These are phyloP conservation scores for Macrosoma leucophasiata DNA, from an alignment of 2,888 invertebrate species.

Conservation along the genomic window DNA sequence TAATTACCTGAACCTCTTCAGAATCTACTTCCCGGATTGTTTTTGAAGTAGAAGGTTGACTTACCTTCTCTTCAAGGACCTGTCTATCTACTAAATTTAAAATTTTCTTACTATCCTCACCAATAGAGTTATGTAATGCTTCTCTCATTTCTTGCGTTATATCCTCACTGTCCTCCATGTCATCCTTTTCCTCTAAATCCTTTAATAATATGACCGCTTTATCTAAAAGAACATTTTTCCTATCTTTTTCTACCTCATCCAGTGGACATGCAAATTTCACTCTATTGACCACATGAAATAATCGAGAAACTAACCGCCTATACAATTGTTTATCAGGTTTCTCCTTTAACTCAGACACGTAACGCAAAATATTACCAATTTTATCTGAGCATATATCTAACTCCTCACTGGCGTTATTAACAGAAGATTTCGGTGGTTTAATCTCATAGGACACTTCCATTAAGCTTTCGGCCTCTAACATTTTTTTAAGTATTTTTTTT, in stretches of 20 bases:
- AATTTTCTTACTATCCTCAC: conserved; percentile 5
- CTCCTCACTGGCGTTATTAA: background rate
- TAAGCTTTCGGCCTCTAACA: conserved; percentile 2
- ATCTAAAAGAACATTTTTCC: conserved; percentile 3
- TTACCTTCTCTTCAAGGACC: background rate
- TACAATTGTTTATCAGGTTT: conserved; percentile 7
- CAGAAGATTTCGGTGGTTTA: conserved; percentile 5
- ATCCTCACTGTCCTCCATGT: conserved; percentile 3
- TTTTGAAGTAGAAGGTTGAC: conserved; percentile 1
- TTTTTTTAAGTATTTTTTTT: conserved; percentile 8
- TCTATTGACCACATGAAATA: conserved; percentile 7
- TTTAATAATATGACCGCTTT: conserved; percentile 6
- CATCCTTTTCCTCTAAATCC: conserved; percentile 6
- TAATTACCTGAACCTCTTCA: background rate
- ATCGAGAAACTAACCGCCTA: conserved; percentile 6
- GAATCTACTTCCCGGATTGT: background rate
- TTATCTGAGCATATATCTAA: conserved; percentile 3
- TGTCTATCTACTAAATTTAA: conserved; percentile 3
- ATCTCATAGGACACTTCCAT: conserved; percentile 3
- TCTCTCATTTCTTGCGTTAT: conserved; percentile 9
- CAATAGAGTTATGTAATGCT: conserved; percentile 7
- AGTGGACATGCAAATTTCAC: background rate
- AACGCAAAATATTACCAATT: conserved; percentile 4
- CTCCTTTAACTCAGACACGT: conserved; percentile 5
- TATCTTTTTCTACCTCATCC: conserved; percentile 4